Percentiles rank a stretch among this genome's conserved stretches.
phyloP scores from a whole-genome alignment of 2,113 vertebrate species.

The Marmota monax region DNA sequence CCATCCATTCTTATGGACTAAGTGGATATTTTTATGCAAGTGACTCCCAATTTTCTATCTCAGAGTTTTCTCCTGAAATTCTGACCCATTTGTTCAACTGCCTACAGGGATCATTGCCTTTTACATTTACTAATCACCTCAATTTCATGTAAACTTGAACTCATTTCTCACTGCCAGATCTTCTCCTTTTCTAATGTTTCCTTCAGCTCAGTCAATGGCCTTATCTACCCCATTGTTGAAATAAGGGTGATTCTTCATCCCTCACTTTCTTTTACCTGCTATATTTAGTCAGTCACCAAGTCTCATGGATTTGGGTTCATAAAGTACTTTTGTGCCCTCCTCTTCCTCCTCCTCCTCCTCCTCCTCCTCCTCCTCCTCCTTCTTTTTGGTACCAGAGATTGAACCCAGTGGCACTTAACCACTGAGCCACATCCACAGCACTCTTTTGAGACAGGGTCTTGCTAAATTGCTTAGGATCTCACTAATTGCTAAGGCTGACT shows the following conservation, averaged over 20 bases:
- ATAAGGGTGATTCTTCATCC: neutral
- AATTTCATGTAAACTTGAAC: neutral
- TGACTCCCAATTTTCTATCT: neutral
- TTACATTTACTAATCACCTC: neutral
- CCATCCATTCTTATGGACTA: neutral
- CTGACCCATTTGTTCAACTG: neutral
- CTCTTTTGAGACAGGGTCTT: too few species aligned
- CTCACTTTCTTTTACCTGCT: neutral
- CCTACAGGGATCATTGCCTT: neutral
- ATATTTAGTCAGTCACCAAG: neutral
- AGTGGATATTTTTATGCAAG: neutral
- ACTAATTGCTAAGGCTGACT: too few species aligned
- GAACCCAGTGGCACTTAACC: too few species aligned
- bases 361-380: too few species aligned
- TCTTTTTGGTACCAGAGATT: too few species aligned
- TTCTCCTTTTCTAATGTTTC: neutral
- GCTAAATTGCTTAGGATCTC: too few species aligned
- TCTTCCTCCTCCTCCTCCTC: neutral
- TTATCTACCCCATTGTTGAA: neutral
- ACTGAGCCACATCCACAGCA: too few species aligned
- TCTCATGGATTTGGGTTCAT: neutral
- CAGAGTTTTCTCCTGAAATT: neutral
- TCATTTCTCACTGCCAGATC: neutral
- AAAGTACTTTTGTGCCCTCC: neutral
- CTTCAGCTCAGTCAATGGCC: neutral